A percentile compares a stretch with the other conserved stretches of the same genome.
These are phyloP conservation scores for Nomada ruficornis DNA, from an alignment of 2,888 invertebrate species.

Conservation along the genomic window DNA sequence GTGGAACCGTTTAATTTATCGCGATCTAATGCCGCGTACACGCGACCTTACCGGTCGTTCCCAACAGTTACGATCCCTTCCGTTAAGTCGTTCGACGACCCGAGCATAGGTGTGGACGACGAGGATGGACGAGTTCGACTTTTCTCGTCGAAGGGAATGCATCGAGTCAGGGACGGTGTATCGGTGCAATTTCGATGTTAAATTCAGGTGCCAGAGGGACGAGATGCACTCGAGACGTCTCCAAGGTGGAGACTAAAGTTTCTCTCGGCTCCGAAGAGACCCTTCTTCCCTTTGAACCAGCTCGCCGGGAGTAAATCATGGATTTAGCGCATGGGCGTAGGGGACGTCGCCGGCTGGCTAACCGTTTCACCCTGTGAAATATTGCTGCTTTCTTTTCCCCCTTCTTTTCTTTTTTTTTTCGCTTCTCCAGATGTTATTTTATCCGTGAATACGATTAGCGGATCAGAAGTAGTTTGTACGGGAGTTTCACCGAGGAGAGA, in stretches of 20 bases:
- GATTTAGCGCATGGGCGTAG: constrained; percentile 57
- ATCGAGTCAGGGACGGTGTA: constrained; percentile 6
- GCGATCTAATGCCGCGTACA: constrained; percentile 65
- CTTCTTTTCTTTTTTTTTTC: background rate
- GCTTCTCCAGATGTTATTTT: background rate
- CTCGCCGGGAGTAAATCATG: constrained; percentile 59
- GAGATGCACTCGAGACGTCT: constrained; percentile 68
- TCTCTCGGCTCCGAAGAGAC: constrained; percentile 58
- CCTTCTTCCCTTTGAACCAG: constrained; percentile 57
- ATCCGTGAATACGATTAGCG: constrained; percentile 32
- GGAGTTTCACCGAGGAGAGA: background rate
- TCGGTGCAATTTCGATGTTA: constrained; percentile 55
- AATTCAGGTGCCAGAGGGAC: constrained; percentile 56
- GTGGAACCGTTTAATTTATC: constrained; percentile 71
- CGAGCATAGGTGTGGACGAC: no score
- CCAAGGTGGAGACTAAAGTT: constrained; percentile 64
- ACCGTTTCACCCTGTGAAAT: constrained; percentile 20
- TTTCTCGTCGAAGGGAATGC: constrained; percentile 6
- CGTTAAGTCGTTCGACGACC: background rate
- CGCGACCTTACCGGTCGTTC: background rate
- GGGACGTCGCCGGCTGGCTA: constrained; percentile 20
- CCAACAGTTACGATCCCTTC: background rate
- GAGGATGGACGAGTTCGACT: constrained; percentile 6
- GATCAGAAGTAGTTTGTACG: background rate
- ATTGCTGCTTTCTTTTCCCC: background rate